phyloP scores from a whole-genome alignment of 2,888 invertebrate species.

The Panopea generosa region DNA sequence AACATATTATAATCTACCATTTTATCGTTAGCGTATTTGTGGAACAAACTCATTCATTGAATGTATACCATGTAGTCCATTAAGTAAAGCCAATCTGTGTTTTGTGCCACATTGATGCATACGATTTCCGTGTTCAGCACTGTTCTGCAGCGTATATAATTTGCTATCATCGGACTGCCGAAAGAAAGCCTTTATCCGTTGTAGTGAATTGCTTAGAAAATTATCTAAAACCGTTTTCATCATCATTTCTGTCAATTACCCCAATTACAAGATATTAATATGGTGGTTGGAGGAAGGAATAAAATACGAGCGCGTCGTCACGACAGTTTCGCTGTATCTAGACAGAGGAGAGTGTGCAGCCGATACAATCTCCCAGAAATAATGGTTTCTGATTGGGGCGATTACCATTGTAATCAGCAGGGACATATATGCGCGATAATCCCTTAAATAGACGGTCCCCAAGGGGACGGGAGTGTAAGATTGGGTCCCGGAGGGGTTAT shows the following conservation, averaged over 20 bases:
- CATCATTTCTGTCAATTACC: constrained; percentile 53
- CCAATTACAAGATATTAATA: constrained; percentile 37
- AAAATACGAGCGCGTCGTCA: constrained; percentile 1
- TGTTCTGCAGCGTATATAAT: too few relatives aligned
- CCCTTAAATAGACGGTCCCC: constrained; percentile 53
- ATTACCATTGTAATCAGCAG: constrained; percentile 46
- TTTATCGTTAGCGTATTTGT: too few relatives aligned
- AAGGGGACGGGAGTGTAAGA: constrained; percentile 36
- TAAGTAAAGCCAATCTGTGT: too few relatives aligned
- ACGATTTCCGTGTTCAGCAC: too few relatives aligned
- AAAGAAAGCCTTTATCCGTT: not conserved
- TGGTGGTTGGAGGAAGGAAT: constrained; percentile 1
- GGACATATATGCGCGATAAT: constrained; percentile 47
- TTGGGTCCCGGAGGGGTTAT: constrained; percentile 44
- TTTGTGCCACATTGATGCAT: too few relatives aligned
- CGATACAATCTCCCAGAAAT: constrained; percentile 20
- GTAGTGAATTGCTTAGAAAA: constrained; percentile 33
- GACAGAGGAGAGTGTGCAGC: not conserved
- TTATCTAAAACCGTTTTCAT: constrained; percentile 34
- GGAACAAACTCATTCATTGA: too few relatives aligned
- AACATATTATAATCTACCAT: too few relatives aligned
- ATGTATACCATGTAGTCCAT: too few relatives aligned
- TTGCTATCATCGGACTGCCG: too few relatives aligned
- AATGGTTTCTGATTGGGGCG: constrained; percentile 58
- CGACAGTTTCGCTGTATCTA: not conserved